Percentiles rank a stretch among this genome's conserved stretches.
phyloP scores from a whole-genome alignment of 2,113 vertebrate genomes.

The Oncorhynchus mykiss region DNA sequence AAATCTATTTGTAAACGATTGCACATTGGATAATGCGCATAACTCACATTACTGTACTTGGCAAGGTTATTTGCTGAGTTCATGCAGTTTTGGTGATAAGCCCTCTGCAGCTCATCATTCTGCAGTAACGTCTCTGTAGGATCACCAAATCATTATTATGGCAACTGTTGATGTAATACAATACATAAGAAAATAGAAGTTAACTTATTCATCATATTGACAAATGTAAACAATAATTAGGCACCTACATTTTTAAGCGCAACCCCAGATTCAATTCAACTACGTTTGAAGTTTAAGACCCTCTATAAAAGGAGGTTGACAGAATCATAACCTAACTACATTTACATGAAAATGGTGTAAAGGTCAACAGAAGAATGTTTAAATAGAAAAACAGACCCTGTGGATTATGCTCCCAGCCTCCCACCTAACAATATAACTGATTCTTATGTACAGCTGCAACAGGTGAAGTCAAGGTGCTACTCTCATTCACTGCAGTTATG shows the following conservation, averaged over 20 bases:
- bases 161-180: conserved; percentile 27
- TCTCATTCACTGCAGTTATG: not conserved
- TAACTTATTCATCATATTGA: conserved; percentile 6
- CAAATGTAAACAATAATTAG: conserved; percentile 59
- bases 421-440: not conserved
- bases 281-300: not conserved
- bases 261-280: conserved; percentile 17
- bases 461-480: not conserved
- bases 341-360: not conserved
- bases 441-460: not conserved
- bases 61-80: conserved; percentile 47
- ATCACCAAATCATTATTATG: conserved; percentile 23
- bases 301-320: not conserved
- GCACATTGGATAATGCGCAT: not conserved
- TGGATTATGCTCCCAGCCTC: not conserved
- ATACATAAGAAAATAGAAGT: conserved; percentile 19
- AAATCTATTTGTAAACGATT: not conserved
- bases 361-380: not conserved
- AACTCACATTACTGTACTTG: conserved; percentile 14
- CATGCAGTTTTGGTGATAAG: conserved; percentile 41
- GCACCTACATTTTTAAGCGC: conserved; percentile 44
- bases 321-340: not conserved
- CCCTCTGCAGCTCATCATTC: not conserved
- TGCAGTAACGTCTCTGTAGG: not conserved
- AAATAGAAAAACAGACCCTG: not conserved